These are phyloP conservation scores for Lacerta agilis DNA, from an alignment of 2,797 vertebrate species.

Conservation along the genomic window DNA sequence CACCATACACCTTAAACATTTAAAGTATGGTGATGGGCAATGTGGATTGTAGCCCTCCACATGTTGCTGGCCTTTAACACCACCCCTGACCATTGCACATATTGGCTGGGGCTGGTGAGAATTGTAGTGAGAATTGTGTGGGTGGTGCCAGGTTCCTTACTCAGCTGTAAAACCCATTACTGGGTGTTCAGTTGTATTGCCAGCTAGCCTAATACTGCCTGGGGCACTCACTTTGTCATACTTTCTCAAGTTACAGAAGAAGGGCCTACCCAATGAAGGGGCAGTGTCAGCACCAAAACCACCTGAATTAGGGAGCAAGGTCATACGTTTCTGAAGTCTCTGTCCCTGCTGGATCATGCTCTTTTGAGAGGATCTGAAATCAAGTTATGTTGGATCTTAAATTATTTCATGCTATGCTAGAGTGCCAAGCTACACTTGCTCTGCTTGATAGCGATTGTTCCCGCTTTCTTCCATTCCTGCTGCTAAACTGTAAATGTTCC, in stretches of 20 bases:
- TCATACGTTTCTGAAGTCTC: slow-evolving; percentile 18
- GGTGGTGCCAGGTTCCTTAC: no score
- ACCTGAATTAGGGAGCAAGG: background rate
- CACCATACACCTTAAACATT: no score
- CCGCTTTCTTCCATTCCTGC: slow-evolving; percentile 11
- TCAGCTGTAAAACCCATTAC: no score
- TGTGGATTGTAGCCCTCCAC: no score
- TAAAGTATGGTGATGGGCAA: no score
- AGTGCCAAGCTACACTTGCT: slow-evolving; percentile 43
- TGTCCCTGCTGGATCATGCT: slow-evolving; percentile 3
- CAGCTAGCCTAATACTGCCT: background rate
- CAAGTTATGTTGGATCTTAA: slow-evolving; percentile 19
- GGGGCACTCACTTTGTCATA: background rate
- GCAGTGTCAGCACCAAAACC: background rate
- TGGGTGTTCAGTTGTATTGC: background rate
- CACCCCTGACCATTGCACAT: no score
- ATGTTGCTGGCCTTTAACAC: no score
- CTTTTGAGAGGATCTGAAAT: background rate
- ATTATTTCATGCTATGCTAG: slow-evolving; percentile 21
- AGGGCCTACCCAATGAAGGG: background rate
- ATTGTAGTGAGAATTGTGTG: background rate
- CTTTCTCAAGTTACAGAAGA: background rate
- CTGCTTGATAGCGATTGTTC: slow-evolving; percentile 1
- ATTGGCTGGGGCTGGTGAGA: no score
- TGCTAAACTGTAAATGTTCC: slow-evolving; percentile 51